A percentile compares a stretch with the other conserved stretches of the same genome.
Conservation (phyloP, 2,113 vertebrate genomes). For the Microtus pennsylvanicus region DNA sequence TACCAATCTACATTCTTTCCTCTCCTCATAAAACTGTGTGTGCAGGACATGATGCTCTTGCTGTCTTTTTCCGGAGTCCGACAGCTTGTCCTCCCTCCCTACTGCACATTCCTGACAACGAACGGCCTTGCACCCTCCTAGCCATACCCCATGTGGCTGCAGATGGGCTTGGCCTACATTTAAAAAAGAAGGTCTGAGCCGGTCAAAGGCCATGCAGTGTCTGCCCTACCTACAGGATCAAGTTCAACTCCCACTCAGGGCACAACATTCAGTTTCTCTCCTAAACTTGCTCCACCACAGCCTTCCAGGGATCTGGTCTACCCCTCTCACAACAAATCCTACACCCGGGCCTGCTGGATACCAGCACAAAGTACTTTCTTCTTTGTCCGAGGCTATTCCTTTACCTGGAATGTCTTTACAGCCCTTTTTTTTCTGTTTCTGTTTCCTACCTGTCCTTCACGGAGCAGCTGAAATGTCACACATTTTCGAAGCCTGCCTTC, state of each 20-base stretch:
- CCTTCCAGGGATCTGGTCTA: neutral
- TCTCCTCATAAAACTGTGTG: neutral
- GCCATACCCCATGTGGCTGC: neutral
- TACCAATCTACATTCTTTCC: neutral
- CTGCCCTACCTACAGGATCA: neutral
- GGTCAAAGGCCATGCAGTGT: neutral
- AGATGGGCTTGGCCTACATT: too few species aligned
- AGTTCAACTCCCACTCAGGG: neutral
- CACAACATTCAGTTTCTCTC: neutral
- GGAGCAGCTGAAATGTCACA: neutral
- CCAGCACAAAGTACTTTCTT: neutral
- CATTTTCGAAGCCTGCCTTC: neutral
- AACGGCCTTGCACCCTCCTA: neutral
- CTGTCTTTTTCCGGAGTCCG: neutral
- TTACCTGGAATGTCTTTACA: neutral
- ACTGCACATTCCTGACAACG: neutral
- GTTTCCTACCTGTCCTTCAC: neutral
- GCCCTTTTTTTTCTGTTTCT: neutral
- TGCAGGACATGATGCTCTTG: neutral
- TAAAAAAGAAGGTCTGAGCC: neutral
- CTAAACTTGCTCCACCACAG: neutral
- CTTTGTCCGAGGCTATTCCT: neutral
- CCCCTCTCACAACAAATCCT: neutral
- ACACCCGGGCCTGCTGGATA: neutral
- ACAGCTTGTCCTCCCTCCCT: neutral